phyloP scores from a whole-genome alignment of 2,113 vertebrate genomes.

The Cyrtonyx montezumae region DNA sequence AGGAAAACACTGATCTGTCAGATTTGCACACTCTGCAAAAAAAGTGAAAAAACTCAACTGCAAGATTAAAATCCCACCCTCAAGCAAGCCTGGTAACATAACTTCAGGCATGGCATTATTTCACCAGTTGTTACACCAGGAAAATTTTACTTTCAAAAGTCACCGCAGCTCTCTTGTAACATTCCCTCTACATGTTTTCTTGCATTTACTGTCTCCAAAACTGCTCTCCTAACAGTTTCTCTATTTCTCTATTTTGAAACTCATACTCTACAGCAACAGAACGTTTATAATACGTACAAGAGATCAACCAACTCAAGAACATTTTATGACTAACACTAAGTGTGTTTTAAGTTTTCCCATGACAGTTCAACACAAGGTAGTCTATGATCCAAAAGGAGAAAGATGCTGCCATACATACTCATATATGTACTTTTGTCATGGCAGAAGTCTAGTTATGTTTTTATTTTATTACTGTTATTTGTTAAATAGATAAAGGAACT shows the following conservation, averaged over 20 bases:
- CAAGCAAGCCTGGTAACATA: not conserved
- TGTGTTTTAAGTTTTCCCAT: fast-evolving
- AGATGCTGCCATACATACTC: not conserved
- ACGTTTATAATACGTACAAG: fast-evolving
- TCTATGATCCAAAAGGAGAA: not conserved
- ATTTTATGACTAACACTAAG: not conserved
- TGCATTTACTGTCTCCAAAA: not conserved
- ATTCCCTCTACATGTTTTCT: not conserved
- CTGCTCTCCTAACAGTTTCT: not conserved
- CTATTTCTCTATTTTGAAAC: not conserved
- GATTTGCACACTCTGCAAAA: not conserved
- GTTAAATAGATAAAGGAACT: not conserved
- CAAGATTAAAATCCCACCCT: not conserved
- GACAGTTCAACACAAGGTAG: not conserved
- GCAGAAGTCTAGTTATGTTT: not conserved
- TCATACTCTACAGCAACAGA: fast-evolving
- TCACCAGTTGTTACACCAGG: not conserved
- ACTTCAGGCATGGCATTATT: not conserved
- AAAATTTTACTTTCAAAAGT: not conserved
- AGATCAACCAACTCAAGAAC: not conserved
- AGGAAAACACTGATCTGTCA: not conserved
- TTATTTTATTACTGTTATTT: not conserved
- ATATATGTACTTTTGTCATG: not conserved
- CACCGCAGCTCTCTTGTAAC: fast-evolving
- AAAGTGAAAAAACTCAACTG: fast-evolving